Evolutionary conservation across 2,113 vertebrate species (phyloP), one percentile per base, ranked within the genome.

Genomic region (Sigmodon hispidus): DNA sequence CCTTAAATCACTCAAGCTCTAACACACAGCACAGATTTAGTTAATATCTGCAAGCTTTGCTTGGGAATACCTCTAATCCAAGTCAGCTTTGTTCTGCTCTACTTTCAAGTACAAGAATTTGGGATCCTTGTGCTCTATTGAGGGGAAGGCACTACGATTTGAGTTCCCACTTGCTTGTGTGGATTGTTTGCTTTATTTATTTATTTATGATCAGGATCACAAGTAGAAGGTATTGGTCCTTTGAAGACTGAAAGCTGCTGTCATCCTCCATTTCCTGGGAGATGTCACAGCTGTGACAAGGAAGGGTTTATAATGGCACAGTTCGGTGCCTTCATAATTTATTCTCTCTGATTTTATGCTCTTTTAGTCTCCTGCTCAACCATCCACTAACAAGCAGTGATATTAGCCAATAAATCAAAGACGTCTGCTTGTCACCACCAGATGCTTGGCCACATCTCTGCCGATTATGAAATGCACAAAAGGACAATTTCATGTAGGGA

Each of bases 321-420:
- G 98, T 98, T 98, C 97, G 76, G 97, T 98, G 98, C 98, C 98
- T 98, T 99, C 98, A 99, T 99, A 98, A 99, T 99, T 99, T 99
- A 99, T 99, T 99, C 98, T 98, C 98, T 99, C 98, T 99, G 98
- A 99, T 99, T 98, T 98, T 97, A 98, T 98, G 98, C 98, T 98
- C 98, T 98, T 98, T 99, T 99, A 98, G 98, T 98, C 98, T 98
- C 98, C 98, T 98, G 98, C 98, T 98, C 98, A 99, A 98, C 98
- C 98, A 99, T 99, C 98, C 98, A 98, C 98, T 99, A 99, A 99
- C 99, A 99, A 99, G 99, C 98, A 98, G 97, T 98, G 98, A 99
- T 99, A 99, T 99, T 98, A 99, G 98, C 98, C 98, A 98, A 99
- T 99, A 99, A 99, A 99, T 99, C 99, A 99, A 99, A 99, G 98